Evolutionary conservation across 2,888 invertebrate genomes (phyloP), one percentile per base, ranked within the genome.

Genomic region (Eupeodes latifasciatus): DNA sequence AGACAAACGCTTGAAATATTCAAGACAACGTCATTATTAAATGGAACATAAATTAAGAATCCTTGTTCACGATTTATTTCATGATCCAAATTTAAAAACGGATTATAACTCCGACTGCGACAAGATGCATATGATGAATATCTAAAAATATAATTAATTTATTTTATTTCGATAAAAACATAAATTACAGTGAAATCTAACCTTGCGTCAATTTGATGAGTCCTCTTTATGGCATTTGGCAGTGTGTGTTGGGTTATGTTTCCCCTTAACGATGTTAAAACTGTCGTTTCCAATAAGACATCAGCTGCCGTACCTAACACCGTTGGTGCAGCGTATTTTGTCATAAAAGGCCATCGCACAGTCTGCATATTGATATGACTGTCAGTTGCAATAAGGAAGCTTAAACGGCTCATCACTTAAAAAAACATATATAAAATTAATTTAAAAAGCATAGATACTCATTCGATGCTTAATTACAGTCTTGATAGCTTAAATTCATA

Each of bases 1-100:
- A 92, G 85, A 69, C 92, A 92, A 55, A 90, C 90, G 51, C 90
- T 91, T 6, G 91, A 92, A 47, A 92, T 91, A 80, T 93, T 93
- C 0, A 91, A 72, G 91, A 91, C 92, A 4, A 94, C 78, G 69
- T 93, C 93, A 82, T 92, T 93, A 90, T 95, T 96, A 90, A 96
- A 94, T 0, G 96, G 96, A 5, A 96, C 91, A 90, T 96, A 96
- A 0, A 95, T 95, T 0, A 96, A 95, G 81, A 96, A 92, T 0
- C 96, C 96, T 90, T 96, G 95, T 84, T 96, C 95, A n/a, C 96
- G 94, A 34, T 96, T 94, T 1, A 95, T 96, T 10, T 95, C 95
- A 90, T 96, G 96, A 91, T 96, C 95, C 0, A 95, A 94, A 90
- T 95, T 95, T 0, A 95, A 93, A 11, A 96, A 93, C 0, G 96